Base-by-base conservation (phyloP, 1,140 invertebrate species). In the Lycorma delicatula region DNA sequence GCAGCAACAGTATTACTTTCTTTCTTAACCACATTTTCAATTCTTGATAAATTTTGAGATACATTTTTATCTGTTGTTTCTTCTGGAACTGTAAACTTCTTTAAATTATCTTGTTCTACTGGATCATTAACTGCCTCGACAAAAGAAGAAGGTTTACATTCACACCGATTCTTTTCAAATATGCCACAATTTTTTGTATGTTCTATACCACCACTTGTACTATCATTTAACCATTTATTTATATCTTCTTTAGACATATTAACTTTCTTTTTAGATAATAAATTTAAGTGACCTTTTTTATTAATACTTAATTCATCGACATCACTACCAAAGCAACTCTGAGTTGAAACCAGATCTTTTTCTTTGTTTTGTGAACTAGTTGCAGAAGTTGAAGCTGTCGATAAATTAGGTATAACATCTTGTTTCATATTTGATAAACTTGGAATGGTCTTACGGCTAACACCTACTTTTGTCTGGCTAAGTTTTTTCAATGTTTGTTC, bases 211-310 rank as follows among this genome's bases (percentile, higher is more conserved):
- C 56, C 26, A 52, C 51, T 64, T 26, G 60, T 60, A 61, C 77
- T 81, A 56, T 85, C 82, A 53, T 81, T 81, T 1, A 86, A 64
- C 83, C 83, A 85, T 64, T 84, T 83, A 56, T 84, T 81, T 48
- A 85, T 85, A 65, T 85, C 81, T 64, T 86, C 84, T 12, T 77
- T 81, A 0, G 83, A 82, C 81, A 84, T 83, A 58, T 83, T 84
- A 0, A 85, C 80, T 63, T 83, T 81, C 13, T 79, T 81, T 66
- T 84, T 84, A 49, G 41, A 28, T 38, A 59, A 26, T 44, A 59
- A 49, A 52, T 53, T 50, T 9, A 60, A 27, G 25, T 59, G 51
- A n/a, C 34, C 11, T 47, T 49, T 25, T 26, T 26, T 20, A 49
- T 49, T 49, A 26, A 34, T 44, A 34, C 20, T 31, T 18, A 23